Evolutionary conservation across 2,888 invertebrate genomes (phyloP).

Genomic region (Boloria euphrosyne): DNA sequence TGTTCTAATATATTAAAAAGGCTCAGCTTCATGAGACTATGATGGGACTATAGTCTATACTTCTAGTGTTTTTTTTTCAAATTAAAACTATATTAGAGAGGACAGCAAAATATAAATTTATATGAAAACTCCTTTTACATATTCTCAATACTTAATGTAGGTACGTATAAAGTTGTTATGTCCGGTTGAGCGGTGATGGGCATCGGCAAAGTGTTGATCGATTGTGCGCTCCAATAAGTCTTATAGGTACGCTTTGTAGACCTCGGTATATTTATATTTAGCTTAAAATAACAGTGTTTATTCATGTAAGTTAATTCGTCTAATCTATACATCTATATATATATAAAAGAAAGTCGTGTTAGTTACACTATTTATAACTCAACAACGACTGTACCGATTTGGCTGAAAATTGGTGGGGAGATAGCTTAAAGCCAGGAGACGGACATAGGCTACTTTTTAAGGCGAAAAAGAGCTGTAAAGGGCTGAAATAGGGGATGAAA

Average conservation of each 20-base stretch:
- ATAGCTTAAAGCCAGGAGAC: too few species aligned
- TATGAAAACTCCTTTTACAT: slow-evolving; percentile 8
- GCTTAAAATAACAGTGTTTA: slow-evolving; percentile 9
- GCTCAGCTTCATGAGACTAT: background rate
- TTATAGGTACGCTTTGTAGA: slow-evolving; percentile 23
- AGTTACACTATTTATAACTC: too few species aligned
- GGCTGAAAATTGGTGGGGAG: too few species aligned
- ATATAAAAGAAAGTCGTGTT: too few species aligned
- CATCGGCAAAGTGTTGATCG: slow-evolving; percentile 33
- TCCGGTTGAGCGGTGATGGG: slow-evolving; percentile 31
- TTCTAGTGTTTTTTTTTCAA: background rate
- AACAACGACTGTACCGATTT: too few species aligned
- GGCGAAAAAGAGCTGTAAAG: too few species aligned
- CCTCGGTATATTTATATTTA: slow-evolving; percentile 17
- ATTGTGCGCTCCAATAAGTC: slow-evolving; percentile 37
- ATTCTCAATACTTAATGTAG: slow-evolving; percentile 6
- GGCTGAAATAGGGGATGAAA: too few species aligned
- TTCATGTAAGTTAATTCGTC: background rate
- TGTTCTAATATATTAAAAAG: too few species aligned
- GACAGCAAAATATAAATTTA: background rate
- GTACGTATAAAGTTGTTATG: slow-evolving; percentile 30
- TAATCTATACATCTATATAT: too few species aligned
- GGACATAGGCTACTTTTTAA: too few species aligned
- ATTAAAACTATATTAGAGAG: too few species aligned
- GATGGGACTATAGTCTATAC: too few species aligned